Conservation (phyloP, 2,113 vertebrate genomes). For the Apteryx owenii region DNA sequence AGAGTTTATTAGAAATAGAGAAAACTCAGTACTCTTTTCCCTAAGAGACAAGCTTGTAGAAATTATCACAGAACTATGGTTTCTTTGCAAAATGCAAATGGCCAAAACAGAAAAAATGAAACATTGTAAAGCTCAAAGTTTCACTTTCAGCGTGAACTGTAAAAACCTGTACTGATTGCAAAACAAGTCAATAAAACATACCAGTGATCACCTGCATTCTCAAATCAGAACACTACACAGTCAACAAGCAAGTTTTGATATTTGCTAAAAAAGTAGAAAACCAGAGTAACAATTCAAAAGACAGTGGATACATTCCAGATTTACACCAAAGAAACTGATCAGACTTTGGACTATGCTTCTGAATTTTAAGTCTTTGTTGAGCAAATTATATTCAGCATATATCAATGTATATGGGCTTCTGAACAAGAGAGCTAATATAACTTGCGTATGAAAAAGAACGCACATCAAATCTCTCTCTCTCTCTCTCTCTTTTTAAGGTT, state of each 20-base stretch:
- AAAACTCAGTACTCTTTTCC: slow-evolving; percentile 54
- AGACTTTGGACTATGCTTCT: not conserved
- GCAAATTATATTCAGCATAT: not conserved
- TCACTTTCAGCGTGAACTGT: not conserved
- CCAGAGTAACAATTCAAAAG: not conserved
- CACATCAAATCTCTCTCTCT: not conserved
- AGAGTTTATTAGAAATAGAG: slow-evolving; percentile 64
- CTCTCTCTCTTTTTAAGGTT: not conserved
- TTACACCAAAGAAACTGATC: not conserved
- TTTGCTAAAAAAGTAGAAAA: not conserved
- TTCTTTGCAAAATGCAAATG: slow-evolving; percentile 73
- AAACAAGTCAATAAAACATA: not conserved
- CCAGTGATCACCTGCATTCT: not conserved
- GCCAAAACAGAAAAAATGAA: not conserved
- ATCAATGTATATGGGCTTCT: not conserved
- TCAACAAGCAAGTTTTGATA: not conserved
- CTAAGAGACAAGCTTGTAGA: slow-evolving; percentile 58
- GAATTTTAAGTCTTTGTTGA: not conserved
- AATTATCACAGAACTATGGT: slow-evolving; percentile 65
- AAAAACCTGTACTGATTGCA: not conserved
- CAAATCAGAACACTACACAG: not conserved
- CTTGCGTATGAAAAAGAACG: accelerated
- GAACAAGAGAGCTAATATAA: not conserved
- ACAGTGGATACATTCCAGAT: not conserved
- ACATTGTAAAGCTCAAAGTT: not conserved